A percentile compares a stretch with the other conserved stretches of the same genome.
These are phyloP conservation scores for Halocynthia roretzi DNA, from an alignment of 23 tunicate species.

Conservation along the genomic window DNA sequence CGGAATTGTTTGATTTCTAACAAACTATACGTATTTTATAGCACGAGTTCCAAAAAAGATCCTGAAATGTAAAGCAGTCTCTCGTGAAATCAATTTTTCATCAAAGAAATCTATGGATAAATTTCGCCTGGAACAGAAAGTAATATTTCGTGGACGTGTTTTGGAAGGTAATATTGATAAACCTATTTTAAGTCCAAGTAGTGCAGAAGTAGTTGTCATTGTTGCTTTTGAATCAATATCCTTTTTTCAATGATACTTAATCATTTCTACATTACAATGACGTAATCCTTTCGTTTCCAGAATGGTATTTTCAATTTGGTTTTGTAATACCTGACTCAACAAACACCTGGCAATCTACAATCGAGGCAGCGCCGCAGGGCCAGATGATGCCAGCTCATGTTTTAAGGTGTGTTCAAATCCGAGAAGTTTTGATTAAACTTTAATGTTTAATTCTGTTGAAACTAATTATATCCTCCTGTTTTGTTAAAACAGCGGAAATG, in stretches of 20 bases:
- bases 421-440: too few relatives aligned
- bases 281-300: constrained; percentile 6
- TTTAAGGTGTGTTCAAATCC: constrained; percentile 39
- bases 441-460: too few relatives aligned
- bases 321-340: constrained; percentile 97
- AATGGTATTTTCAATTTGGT: constrained; percentile 98
- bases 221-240: neutral
- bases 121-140: constrained; percentile 88
- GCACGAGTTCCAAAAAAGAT: constrained; percentile 93
- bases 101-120: constrained; percentile 87
- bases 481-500: constrained; percentile 70
- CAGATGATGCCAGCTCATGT: constrained; percentile 90
- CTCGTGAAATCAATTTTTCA: constrained; percentile 92
- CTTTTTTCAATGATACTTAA: neutral
- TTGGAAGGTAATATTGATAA: constrained; percentile 52
- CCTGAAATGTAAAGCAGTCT: constrained; percentile 87
- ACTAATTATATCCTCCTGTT: neutral
- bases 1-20: neutral
- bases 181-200: neutral
- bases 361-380: constrained; percentile 95
- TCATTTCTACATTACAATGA: neutral
- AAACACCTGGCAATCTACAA: constrained; percentile 95
- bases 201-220: neutral
- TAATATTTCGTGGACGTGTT: constrained; percentile 69
- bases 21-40: constrained; percentile 4